Evolutionary conservation across 2,113 vertebrate species (phyloP).

Genomic region (Hepsetus odoe): DNA sequence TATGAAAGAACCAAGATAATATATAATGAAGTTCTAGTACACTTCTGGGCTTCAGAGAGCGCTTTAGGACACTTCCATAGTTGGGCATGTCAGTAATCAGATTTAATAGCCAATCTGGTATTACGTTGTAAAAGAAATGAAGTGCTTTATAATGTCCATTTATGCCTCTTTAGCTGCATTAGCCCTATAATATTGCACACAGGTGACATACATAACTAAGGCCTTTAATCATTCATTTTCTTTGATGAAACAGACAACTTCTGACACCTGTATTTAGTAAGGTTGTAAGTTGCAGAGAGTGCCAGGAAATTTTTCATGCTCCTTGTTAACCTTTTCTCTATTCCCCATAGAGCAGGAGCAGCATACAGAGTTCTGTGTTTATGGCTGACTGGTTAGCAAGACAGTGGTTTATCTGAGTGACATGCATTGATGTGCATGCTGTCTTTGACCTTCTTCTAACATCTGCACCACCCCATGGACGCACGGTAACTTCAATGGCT

Average conservation of each 20-base stretch:
- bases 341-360: not conserved
- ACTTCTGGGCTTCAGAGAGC: not conserved
- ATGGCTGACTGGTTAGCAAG: not conserved
- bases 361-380: not conserved
- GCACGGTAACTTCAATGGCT: too few relatives aligned
- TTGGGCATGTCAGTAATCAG: constrained; percentile 16
- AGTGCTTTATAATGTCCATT: constrained; percentile 13
- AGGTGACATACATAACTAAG: constrained; percentile 28
- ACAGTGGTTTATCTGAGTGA: constrained; percentile 11
- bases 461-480: constrained; percentile 54
- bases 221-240: constrained; percentile 35
- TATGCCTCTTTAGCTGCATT: constrained; percentile 8
- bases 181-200: not conserved
- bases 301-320: not conserved
- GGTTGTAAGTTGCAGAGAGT: not conserved
- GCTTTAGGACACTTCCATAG: constrained; percentile 8
- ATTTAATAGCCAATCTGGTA: constrained; percentile 30
- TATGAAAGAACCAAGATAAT: not conserved
- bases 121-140: constrained; percentile 14
- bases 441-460: constrained; percentile 55
- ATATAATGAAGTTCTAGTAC: not conserved
- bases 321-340: not conserved
- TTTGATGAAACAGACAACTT: not conserved
- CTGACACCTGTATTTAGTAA: constrained; percentile 31
- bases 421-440: constrained; percentile 26